Evolutionary conservation across 1,140 invertebrate genomes (phyloP).

Genomic region (Globodera ellingtonae): DNA sequence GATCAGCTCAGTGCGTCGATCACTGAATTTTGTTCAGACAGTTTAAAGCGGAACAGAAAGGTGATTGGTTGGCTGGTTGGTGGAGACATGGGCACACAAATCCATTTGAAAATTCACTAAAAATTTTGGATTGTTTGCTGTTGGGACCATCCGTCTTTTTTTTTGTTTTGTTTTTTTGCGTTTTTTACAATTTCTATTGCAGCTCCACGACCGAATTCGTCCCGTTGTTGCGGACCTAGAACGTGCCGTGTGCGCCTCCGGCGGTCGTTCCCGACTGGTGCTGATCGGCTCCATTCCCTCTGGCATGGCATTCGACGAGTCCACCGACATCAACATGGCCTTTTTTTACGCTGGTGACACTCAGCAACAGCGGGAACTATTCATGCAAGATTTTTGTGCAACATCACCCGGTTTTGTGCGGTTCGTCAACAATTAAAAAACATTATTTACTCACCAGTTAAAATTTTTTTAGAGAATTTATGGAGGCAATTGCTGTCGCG

Average conservation of each 20-base stretch:
- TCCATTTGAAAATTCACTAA: too few species aligned
- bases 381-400: slow-evolving; percentile 32
- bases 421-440: slow-evolving; percentile 4
- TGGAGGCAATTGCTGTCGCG: slow-evolving; percentile 33
- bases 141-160: too few species aligned
- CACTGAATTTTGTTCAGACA: not conserved
- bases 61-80: not conserved
- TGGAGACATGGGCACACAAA: too few species aligned
- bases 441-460: not conserved
- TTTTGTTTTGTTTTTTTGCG: too few species aligned
- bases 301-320: slow-evolving; percentile 21
- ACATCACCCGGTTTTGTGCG: not conserved
- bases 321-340: slow-evolving; percentile 37
- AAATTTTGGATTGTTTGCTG: too few species aligned
- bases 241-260: not conserved
- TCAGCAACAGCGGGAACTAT: slow-evolving; percentile 23
- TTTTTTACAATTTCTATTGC: not conserved
- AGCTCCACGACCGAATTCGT: not conserved
- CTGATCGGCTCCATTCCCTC: slow-evolving; percentile 38
- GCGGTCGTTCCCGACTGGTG: slow-evolving; percentile 31
- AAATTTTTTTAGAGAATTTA: slow-evolving; percentile 21
- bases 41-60: not conserved
- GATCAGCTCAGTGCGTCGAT: not conserved
- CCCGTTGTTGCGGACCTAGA: not conserved
- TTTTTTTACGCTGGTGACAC: not conserved